Evolutionary conservation across 2,888 invertebrate genomes (phyloP).

Genomic region (Acronicta aceris): DNA sequence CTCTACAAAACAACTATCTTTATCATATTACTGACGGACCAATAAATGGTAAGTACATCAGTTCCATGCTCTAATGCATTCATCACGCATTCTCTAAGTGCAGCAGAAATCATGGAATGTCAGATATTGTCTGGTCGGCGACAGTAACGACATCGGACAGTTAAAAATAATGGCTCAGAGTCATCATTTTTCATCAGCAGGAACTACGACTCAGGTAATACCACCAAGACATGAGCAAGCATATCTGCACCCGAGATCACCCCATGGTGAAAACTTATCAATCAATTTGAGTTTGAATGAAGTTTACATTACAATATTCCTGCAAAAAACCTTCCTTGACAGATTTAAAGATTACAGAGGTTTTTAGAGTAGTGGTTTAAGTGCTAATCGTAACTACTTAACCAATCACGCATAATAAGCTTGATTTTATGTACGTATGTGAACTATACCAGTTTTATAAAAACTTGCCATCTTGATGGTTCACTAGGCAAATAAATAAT

Average conservation of each 20-base stretch:
- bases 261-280: no score
- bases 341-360: conserved; percentile 11
- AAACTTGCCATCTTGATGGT: conserved; percentile 37
- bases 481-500: conserved; percentile 43
- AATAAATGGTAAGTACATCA: conserved; percentile 44
- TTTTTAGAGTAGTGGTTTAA: not conserved
- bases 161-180: no score
- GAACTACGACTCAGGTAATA: no score
- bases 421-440: conserved; percentile 29
- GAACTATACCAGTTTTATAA: conserved; percentile 35
- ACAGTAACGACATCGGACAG: no score
- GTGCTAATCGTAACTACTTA: conserved; percentile 35
- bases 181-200: no score
- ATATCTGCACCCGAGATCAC: no score
- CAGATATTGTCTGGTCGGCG: conserved; percentile 6
- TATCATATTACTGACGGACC: conserved; percentile 68
- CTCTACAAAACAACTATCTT: conserved; percentile 71
- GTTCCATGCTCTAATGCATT: conserved; percentile 20
- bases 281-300: no score
- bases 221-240: no score
- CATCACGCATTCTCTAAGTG: no score
- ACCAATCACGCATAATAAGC: conserved; percentile 37
- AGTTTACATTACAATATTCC: no score
- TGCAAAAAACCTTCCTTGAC: no score
- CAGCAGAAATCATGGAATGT: conserved; percentile 15